A percentile compares a stretch with the other conserved stretches of the same genome.
phyloP scores from a whole-genome alignment of 64 coral and sea anemone genomes.

The Pocillopora damicornis region DNA sequence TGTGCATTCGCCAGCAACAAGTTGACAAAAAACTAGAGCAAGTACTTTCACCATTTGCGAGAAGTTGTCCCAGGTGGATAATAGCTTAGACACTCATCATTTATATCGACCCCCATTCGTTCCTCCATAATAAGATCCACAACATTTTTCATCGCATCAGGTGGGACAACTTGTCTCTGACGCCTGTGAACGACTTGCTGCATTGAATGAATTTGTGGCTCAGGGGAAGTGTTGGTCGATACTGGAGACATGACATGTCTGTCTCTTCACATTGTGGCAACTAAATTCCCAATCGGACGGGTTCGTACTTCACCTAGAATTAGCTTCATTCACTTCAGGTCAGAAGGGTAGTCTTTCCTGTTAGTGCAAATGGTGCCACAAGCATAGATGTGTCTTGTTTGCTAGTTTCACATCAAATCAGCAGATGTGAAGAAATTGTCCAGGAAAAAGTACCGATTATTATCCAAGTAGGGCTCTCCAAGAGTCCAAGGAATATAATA shows the following conservation, averaged over 20 bases:
- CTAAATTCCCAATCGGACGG: conserved; percentile 29
- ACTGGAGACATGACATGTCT: background rate
- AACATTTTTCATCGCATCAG: background rate
- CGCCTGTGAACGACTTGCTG: background rate
- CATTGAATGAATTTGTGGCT: background rate
- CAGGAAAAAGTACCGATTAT: background rate
- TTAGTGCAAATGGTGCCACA: conserved; percentile 22
- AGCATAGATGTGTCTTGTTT: conserved; percentile 12
- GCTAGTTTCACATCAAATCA: background rate
- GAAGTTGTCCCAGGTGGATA: background rate
- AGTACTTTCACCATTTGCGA: conserved; percentile 3
- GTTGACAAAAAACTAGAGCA: conserved; percentile 3
- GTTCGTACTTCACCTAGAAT: conserved; percentile 6
- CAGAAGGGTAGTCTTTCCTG: conserved; percentile 35
- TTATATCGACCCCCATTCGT: conserved; percentile 14
- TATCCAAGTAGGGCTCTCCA: conserved; percentile 4
- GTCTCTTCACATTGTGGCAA: conserved; percentile 45
- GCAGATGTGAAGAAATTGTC: conserved; percentile 19
- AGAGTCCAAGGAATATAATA: conserved; percentile 45
- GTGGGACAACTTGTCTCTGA: background rate
- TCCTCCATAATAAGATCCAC: background rate
- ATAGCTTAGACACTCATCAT: conserved; percentile 5
- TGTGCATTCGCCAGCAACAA: background rate
- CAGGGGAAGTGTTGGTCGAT: background rate
- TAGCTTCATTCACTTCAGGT: conserved; percentile 31